Conservation (phyloP, 2,888 invertebrate genomes). For the Orchesellides sinensis region DNA sequence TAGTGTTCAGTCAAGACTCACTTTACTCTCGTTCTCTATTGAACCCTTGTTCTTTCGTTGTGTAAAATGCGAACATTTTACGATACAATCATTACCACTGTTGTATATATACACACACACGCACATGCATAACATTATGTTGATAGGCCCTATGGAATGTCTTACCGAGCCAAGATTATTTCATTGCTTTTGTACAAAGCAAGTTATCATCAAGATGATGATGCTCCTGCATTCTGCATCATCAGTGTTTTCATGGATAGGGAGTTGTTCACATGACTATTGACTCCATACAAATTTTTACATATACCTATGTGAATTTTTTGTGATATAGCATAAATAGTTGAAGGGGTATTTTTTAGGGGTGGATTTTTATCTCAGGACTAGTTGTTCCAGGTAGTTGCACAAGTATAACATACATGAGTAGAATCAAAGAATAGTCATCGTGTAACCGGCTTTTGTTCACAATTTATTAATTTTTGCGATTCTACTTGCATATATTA, state of each 20-base stretch:
- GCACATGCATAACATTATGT: constrained; percentile 1
- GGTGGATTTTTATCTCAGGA: not conserved
- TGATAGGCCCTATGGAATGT: not conserved
- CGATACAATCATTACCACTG: not conserved
- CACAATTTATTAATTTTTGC: no score
- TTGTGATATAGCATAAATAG: not conserved
- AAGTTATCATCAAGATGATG: constrained; percentile 24
- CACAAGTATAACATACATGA: not conserved
- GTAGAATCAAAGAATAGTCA: not conserved
- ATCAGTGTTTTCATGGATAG: constrained; percentile 56
- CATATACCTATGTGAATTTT: not conserved
- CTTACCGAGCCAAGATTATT: not conserved
- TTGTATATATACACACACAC: not conserved
- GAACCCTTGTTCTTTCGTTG: constrained; percentile 1
- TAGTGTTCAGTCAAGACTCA: not conserved
- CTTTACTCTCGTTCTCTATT: constrained; percentile 18
- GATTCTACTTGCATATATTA: no score
- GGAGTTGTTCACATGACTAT: constrained; percentile 13
- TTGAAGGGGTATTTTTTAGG: no score
- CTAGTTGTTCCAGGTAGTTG: not conserved
- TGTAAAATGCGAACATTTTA: not conserved
- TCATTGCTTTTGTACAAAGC: not conserved
- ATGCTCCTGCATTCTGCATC: constrained; percentile 19
- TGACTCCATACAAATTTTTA: not conserved
- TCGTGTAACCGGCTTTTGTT: not conserved